Evolutionary conservation across 1,140 invertebrate species (phyloP).

Genomic region (Trichogramma pretiosum): DNA sequence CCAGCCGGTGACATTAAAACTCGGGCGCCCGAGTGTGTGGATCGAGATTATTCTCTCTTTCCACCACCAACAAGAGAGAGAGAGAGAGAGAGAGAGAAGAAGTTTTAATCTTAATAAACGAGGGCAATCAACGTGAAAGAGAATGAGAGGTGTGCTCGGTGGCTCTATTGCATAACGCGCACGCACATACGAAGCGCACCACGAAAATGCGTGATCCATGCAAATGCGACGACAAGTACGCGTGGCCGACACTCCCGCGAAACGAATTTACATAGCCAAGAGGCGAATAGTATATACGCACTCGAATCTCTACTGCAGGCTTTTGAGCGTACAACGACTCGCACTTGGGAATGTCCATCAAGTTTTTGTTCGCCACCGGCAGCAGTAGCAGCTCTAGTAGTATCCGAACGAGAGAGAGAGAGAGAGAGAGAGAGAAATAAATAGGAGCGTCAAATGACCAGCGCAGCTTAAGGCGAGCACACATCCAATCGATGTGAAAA

Average conservation of each 20-base stretch:
- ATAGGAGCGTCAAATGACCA: slow-evolving; percentile 46
- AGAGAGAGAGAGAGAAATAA: too few species aligned
- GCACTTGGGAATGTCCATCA: slow-evolving; percentile 40
- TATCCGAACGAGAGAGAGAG: slow-evolving; percentile 22
- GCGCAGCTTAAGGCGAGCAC: slow-evolving; percentile 35
- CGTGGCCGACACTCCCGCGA: not conserved
- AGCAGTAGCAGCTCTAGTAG: slow-evolving; percentile 29
- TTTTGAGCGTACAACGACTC: slow-evolving; percentile 42
- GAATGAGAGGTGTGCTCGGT: slow-evolving; percentile 21
- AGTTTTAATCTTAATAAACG: slow-evolving; percentile 49
- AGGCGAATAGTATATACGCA: too few species aligned
- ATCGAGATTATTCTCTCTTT: slow-evolving; percentile 38
- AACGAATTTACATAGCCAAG: too few species aligned
- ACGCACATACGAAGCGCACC: slow-evolving; percentile 1
- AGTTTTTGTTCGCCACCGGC: slow-evolving; percentile 44
- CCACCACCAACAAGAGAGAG: too few species aligned
- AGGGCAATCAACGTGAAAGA: slow-evolving; percentile 38
- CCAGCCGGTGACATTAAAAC: slow-evolving; percentile 9
- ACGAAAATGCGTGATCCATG: slow-evolving; percentile 42
- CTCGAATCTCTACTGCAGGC: slow-evolving; percentile 22
- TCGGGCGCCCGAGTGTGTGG: slow-evolving; percentile 13
- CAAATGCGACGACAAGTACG: slow-evolving; percentile 30
- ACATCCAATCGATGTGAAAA: slow-evolving; percentile 26
- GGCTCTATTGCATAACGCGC: slow-evolving; percentile 9
- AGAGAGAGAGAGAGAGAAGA: too few species aligned